These are phyloP conservation scores for Meloidogyne floridensis DNA, from an alignment of 1,140 invertebrate genomes.

Conservation along the genomic window DNA sequence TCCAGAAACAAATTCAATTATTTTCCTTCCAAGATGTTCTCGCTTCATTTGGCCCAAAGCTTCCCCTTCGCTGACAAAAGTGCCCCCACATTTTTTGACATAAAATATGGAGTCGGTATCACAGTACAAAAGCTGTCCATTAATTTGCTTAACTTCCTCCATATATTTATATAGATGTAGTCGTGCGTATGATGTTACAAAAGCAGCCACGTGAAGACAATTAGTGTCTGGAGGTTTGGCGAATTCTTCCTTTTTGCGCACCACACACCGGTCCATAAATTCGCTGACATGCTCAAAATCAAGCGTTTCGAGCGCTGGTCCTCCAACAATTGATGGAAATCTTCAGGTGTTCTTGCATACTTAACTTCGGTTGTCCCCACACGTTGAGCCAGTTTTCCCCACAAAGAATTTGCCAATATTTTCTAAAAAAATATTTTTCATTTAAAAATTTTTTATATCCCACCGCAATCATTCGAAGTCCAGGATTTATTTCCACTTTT, in stretches of 20 bases:
- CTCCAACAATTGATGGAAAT: slow-evolving; percentile 15
- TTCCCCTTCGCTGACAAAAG: slow-evolving; percentile 16
- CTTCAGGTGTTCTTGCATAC: slow-evolving; percentile 19
- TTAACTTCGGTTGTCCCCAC: background rate
- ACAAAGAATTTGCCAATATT: slow-evolving; percentile 27
- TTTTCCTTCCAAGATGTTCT: slow-evolving; percentile 11
- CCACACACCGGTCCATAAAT: slow-evolving; percentile 7
- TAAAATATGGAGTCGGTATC: slow-evolving; percentile 12
- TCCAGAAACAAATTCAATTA: slow-evolving; percentile 30
- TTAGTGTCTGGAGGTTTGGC: slow-evolving; percentile 21
- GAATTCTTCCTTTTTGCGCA: slow-evolving; percentile 9
- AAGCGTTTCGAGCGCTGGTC: slow-evolving; percentile 17
- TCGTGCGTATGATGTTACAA: slow-evolving; percentile 15
- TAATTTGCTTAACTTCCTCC: slow-evolving; percentile 18
- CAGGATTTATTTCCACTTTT: slow-evolving; percentile 21
- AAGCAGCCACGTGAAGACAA: slow-evolving; percentile 18
- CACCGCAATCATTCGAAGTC: slow-evolving; percentile 21
- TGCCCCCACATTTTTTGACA: background rate
- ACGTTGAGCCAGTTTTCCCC: slow-evolving; percentile 35
- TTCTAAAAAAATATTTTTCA: background rate
- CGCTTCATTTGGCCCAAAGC: slow-evolving; percentile 30
- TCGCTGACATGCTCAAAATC: slow-evolving; percentile 27
- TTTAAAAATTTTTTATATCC: too few relatives aligned
- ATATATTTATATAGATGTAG: slow-evolving; percentile 31
- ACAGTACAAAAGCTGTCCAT: slow-evolving; percentile 27